Evolutionary conservation across 2,113 vertebrate genomes (phyloP).

Genomic region (Capreolus pygargus): DNA sequence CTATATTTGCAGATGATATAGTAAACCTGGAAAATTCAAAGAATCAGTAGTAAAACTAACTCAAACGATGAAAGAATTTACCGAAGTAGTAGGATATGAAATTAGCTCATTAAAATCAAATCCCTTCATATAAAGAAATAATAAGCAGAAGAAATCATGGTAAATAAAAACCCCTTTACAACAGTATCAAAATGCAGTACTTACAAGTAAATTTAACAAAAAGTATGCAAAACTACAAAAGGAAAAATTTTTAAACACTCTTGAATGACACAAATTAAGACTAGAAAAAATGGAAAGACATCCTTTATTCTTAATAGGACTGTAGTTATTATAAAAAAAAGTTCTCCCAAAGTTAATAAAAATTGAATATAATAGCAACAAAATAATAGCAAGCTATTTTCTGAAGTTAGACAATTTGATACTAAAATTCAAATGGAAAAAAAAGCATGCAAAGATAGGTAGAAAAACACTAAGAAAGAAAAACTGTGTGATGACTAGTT

Average conservation of each 20-base stretch:
- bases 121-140: neutral
- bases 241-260: neutral
- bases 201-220: neutral
- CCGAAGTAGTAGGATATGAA: neutral
- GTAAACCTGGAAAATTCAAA: neutral
- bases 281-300: neutral
- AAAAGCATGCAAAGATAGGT: neutral
- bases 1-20: neutral
- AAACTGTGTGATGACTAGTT: neutral
- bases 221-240: neutral
- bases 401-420: neutral
- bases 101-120: constrained; percentile 13
- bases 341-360: constrained; percentile 7
- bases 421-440: neutral
- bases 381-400: neutral
- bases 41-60: neutral
- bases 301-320: neutral
- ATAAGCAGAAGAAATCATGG: neutral
- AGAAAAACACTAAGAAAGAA: neutral
- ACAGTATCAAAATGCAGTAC: neutral
- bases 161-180: neutral
- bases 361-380: neutral
- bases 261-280: neutral
- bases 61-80: neutral
- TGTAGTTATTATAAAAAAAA: neutral